Base-by-base conservation (phyloP, 2,888 invertebrate species). In the Rhagophthalmus giganteus region DNA sequence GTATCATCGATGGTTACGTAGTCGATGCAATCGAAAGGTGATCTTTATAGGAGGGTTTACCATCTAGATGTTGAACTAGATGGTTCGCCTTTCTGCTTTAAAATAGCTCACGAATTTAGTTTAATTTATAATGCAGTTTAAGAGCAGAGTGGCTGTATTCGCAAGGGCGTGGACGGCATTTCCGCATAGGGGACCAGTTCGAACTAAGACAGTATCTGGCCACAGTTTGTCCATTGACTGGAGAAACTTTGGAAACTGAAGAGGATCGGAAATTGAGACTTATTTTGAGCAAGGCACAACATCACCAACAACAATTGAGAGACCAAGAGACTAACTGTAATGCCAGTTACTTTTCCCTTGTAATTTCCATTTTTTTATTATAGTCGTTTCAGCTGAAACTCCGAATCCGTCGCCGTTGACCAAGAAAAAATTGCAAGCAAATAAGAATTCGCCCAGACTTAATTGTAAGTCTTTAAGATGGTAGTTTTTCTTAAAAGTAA, bases 141-240 rank as follows among this genome's bases (percentile, higher is more conserved):
- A 90, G 91, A 78, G 94, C 94, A 0, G 95, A 95, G 72, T 96
- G 95, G 95, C 77, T 95, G 47, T 94, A 94, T 76, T 94, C 94
- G 57, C 95, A 95, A 78, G 95, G 95, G 32, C 85, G 90, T 64
- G 95, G 94, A 0, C 81, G 94, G 51, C 88, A 92, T 71, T 94
- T 87, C 77, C 85, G 88, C 45, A 78, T 86, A 9, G 94, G 94
- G 0, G 91, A 94, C 68, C 94, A 95, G 63, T 77, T 81, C 8
- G 85, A 87, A 49, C 75, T 94, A 31, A 84, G 87, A 37, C 87
- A 90, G 60, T 95, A 95, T 76, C 78, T 95, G 34, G 84, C 89
- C 1, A 81, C 86, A 10, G 88, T 87, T 1, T 94, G 94, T 69
- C 93, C 94, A 0, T 78, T 90, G 57, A 88, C 88, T n/a, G 90